Base-by-base conservation (phyloP, 2,797 vertebrate species). In the Ciconia nigra region DNA sequence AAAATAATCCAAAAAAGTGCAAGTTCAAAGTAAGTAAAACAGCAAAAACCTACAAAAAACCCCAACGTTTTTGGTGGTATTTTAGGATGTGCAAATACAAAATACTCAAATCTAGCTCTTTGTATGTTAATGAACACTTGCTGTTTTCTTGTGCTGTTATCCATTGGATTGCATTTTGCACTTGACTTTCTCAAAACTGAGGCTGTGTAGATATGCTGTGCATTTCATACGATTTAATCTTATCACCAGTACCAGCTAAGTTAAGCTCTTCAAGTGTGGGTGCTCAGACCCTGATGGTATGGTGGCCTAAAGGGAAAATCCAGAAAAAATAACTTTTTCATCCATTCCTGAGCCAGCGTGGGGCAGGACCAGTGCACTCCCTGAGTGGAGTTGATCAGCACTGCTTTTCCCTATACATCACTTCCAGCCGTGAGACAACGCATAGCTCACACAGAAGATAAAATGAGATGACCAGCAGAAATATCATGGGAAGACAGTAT, bases 211-310 rank as follows among this genome's bases (percentile, higher is more conserved):
- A 6, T 26, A 2, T 3, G 3, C 7, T 76, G 37, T n/a, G 49
- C 9, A 4, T 39, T 81, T 74, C 2, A 0, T 21, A 3, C 0
- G 3, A 5, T 57, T 76, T 35, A 10, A 42, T 39, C 19, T 54
- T 28, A 4, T 33, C 5, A 1, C 18, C 15, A 33, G 42, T 9
- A 6, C 26, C n/a, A 52, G 11, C 8, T 35, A 76, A 47, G 8
- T 17, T 17, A 26, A 49, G 4, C 11, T 18, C 24, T 33, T 52
- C 6, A 33, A 24, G 5, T 31, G 18, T 16, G 37, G 10, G 22
- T 42, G 9, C 52, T 49, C 10, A 7, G 18, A 41, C 51, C 7
- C 8, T 47, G 85, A 21, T 13, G 5, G 3, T 55, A 26, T n/a
- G 15, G 19, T 35, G 42, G 5, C 26, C 31, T 66, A 25, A 70